Evolutionary conservation across 2,888 invertebrate genomes (phyloP).

Genomic region (Peribatodes rhomboidaria): DNA sequence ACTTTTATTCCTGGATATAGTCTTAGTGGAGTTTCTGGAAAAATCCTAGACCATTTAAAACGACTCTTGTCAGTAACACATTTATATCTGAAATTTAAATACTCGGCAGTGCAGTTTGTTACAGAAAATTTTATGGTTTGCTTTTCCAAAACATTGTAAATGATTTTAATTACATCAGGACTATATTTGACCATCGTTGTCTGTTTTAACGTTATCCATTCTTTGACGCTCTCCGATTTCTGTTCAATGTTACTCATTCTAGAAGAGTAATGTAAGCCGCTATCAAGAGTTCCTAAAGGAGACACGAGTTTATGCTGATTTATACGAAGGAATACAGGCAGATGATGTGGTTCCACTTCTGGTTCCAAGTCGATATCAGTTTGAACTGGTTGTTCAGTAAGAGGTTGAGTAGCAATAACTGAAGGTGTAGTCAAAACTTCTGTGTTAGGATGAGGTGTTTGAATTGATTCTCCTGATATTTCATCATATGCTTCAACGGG

Average conservation of each 20-base stretch:
- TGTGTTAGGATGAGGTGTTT: conserved; percentile 66
- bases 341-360: conserved; percentile 41
- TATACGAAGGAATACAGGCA: conserved; percentile 59
- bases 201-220: conserved; percentile 52
- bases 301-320: conserved; percentile 69
- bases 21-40: conserved; percentile 61
- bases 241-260: conserved; percentile 16
- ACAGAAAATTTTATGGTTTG: conserved; percentile 66
- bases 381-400: conserved; percentile 30
- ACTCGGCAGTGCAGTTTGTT: conserved; percentile 61
- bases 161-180: conserved; percentile 61
- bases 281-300: conserved; percentile 53
- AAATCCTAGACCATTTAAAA: conserved; percentile 59
- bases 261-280: conserved; percentile 48
- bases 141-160: conserved; percentile 50
- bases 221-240: conserved; percentile 38
- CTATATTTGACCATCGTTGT: conserved; percentile 55
- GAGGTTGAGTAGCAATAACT: neutral
- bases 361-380: conserved; percentile 45
- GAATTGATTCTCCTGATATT: conserved; percentile 44
- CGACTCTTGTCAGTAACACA: conserved; percentile 56
- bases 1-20: conserved; percentile 69
- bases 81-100: conserved; percentile 64
- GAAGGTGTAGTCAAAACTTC: conserved; percentile 53
- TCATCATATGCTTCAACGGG: conserved; percentile 34